Base-by-base conservation (phyloP, 2,888 invertebrate species). In the Leucophenga maculata region DNA sequence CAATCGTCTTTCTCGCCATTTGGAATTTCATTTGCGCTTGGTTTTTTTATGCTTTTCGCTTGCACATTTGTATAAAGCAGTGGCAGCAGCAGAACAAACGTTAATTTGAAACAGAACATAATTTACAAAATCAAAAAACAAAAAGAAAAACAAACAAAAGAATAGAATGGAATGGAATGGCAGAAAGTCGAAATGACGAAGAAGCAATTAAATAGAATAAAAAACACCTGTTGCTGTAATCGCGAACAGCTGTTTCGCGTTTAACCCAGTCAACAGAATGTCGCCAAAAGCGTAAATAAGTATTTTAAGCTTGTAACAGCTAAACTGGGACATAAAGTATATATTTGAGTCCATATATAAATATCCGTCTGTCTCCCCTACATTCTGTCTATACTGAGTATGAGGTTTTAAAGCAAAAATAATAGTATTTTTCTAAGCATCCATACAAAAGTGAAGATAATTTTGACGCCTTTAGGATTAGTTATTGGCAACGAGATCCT, bases 11-110 rank as follows among this genome's bases (percentile, higher is more conserved):
- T 11, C 69, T 22, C 39, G 55, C 6, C 75, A 66, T 9, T 82
- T 14, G 64, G 65, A 32, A 69, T 75, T 67, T 66, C 74, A 70
- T 32, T 88, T 6, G 77, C 77, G 87, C 89, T 89, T 4, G 79
- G 69, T n/a, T 84, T 82, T 26, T 82, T 81, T 6, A 82, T 78
- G 4, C 75, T 76, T 72, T 81, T 84, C 0, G 74, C 76, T 32
- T 71, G 73, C 64, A 48, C 67, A 2, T 52, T 55, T 65, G 68
- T 74, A 48, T 68, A 62, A 3, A 64, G 16, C 11, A 78, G 72
- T 39, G 69, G 18, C 11, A 69, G 16, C 14, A 72, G 4, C 1
- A 74, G 52, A n/a, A 6, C 71, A 48, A 48, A 59, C 46, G 26
- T 48, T 65, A 76, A 77, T 75, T 67, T 69, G 68, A 75, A 74